Conservation (phyloP, 1,140 invertebrate genomes). For the Euwallacea similis region DNA sequence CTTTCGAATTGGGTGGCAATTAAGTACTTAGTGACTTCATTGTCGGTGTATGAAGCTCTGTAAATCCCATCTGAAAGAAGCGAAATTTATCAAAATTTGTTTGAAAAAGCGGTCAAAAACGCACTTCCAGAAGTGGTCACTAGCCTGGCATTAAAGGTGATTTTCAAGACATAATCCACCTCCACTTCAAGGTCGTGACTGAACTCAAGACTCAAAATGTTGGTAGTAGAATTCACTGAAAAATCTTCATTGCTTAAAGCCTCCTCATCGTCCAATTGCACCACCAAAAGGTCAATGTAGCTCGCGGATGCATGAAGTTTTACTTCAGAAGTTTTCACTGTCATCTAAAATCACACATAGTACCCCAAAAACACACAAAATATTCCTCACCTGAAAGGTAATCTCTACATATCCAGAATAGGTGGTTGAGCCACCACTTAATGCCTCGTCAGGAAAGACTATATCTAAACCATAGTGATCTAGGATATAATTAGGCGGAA, state of each 20-base stretch:
- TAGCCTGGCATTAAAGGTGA: constrained; percentile 11
- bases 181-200: not conserved
- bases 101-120: not conserved
- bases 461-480: constrained; percentile 17
- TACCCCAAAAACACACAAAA: not conserved
- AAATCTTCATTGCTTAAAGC: not conserved
- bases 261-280: constrained; percentile 9
- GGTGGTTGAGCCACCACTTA: not conserved
- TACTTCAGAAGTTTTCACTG: constrained; percentile 9
- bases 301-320: constrained; percentile 3
- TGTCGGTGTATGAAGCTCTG: constrained; percentile 22
- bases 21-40: constrained; percentile 47
- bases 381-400: constrained; percentile 8
- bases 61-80: constrained; percentile 25
- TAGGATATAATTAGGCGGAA: constrained; percentile 20
- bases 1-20: constrained; percentile 80
- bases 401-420: constrained; percentile 16
- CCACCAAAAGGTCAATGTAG: constrained; percentile 4
- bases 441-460: constrained; percentile 8
- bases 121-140: constrained; percentile 4
- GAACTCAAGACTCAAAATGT: constrained; percentile 18
- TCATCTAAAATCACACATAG: constrained; percentile 11
- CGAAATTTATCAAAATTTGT: not conserved
- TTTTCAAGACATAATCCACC: constrained; percentile 7
- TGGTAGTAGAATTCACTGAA: constrained; percentile 5